Conservation (phyloP, 1,140 invertebrate genomes). For the Drosophila lowei region DNA sequence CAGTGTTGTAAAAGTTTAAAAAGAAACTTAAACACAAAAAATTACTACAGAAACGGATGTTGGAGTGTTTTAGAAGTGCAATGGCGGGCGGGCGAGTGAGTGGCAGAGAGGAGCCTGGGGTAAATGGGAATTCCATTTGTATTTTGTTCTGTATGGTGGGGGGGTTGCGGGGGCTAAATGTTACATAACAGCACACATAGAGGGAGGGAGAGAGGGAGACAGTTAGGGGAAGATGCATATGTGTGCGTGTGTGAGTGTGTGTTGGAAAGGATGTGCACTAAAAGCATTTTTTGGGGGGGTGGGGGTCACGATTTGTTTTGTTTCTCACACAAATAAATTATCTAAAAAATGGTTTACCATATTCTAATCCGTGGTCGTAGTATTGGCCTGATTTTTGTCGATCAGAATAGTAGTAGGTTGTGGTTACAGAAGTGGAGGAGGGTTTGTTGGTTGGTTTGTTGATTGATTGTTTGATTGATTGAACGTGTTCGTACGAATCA, state of each 20-base stretch:
- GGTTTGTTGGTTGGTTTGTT: slow-evolving; percentile 21
- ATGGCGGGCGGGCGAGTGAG: slow-evolving; percentile 26
- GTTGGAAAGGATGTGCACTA: slow-evolving; percentile 44
- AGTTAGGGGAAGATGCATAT: slow-evolving; percentile 2
- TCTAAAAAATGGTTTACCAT: slow-evolving; percentile 89
- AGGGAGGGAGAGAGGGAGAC: slow-evolving; percentile 3
- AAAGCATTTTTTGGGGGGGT: slow-evolving; percentile 38
- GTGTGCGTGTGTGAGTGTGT: not conserved
- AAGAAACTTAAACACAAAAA: slow-evolving; percentile 42
- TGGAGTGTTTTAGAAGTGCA: not conserved
- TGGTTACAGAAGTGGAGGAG: slow-evolving; percentile 39
- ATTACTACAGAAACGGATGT: slow-evolving; percentile 11
- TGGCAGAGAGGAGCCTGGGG: slow-evolving; percentile 41
- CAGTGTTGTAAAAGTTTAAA: slow-evolving; percentile 57
- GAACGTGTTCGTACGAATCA: slow-evolving; percentile 59
- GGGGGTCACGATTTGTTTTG: slow-evolving; percentile 19
- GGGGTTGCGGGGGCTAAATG: slow-evolving; percentile 4
- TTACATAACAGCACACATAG: slow-evolving; percentile 48
- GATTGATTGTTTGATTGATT: slow-evolving; percentile 14
- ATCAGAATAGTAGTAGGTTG: slow-evolving; percentile 51
- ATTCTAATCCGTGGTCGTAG: slow-evolving; percentile 94
- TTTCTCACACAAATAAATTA: slow-evolving; percentile 72
- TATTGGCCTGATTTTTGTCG: slow-evolving; percentile 87
- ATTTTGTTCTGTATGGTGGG: slow-evolving; percentile 1
- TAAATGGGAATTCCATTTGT: slow-evolving; percentile 31